Base-by-base conservation (phyloP, 2,797 vertebrate genomes). In the Coregonus sp. region DNA sequence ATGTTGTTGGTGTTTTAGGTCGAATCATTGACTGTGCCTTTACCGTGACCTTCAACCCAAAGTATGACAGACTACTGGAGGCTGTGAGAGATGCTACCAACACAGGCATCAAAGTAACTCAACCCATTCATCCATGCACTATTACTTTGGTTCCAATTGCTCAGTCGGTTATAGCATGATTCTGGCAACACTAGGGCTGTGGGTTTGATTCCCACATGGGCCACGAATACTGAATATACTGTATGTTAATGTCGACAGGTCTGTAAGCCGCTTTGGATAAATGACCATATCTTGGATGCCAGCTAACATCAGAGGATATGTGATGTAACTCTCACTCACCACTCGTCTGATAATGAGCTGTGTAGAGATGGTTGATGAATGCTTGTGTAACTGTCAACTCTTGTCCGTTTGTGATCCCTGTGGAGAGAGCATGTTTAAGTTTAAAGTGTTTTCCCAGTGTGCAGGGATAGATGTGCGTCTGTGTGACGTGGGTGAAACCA, bases 1-100 rank as follows among this genome's bases (percentile, higher is more conserved):
- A 47, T 37, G 16, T 70, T 4, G 56, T 79, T 86, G 76, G n/a
- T 84, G 7, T 84, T 93, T 87, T 93, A 99, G 98, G 98, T 93
- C 96, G 96, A 86, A 99, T 99, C 90, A 99, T 99, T 91, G 98
- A 99, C 92, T 99, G 98, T 93, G 98, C 98, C 92, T 99, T 99
- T 91, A 99, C 98, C 79, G 96, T 99, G 92, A 98, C 97, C 15
- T 99, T 99, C 92, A 99, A 98, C 92, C 96, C 97, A 87, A 99
- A 98, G 91, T 99, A 96, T 66, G 98, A 99, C 90, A 94, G 95
- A 82, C 93, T 99, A 89, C 95, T 99, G 87, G 95, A 99, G 93
- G 98, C 98, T 74, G 98, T 99, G 89, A 99, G 95, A 91, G 98
- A 99, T 88, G 98, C 98, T 80, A 99, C 98, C 40, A 95, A 99